phyloP scores from a whole-genome alignment of 1,140 invertebrate genomes.

The Subanguina moxae region DNA sequence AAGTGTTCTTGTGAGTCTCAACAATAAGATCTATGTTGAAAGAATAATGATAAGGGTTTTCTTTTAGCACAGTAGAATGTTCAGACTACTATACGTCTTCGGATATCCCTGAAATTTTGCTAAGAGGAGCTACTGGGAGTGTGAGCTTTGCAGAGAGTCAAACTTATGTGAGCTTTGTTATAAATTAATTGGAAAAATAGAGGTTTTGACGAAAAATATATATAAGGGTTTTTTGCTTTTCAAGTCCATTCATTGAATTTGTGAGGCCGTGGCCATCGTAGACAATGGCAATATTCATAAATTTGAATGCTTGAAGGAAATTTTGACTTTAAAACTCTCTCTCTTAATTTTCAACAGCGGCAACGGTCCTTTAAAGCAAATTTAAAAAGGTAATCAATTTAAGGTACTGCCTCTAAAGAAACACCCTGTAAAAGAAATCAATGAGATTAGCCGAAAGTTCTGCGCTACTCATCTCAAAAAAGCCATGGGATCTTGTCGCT shows the following conservation, averaged over 20 bases:
- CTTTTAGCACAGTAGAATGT: conserved; percentile 49
- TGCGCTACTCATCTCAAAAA: conserved; percentile 56
- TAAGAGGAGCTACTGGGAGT: conserved; percentile 47
- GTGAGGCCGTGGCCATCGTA: background rate
- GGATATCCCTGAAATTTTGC: conserved; percentile 51
- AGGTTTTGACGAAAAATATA: no score
- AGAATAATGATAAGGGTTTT: conserved; percentile 10
- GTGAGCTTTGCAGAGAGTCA: conserved; percentile 49
- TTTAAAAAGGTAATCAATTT: conserved; percentile 21
- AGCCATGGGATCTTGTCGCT: conserved; percentile 49
- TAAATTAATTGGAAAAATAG: no score
- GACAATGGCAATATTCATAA: background rate
- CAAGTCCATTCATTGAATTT: no score
- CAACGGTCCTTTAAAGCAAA: no score
- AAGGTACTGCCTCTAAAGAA: conserved; percentile 52
- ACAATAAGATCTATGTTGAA: background rate
- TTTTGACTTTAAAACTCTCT: no score
- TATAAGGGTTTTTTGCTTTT: no score
- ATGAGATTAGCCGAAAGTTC: conserved; percentile 51
- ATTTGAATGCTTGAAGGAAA: no score
- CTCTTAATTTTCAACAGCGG: no score
- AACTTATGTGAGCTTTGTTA: conserved; percentile 47
- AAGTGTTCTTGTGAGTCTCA: conserved; percentile 53
- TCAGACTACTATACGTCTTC: conserved; percentile 52
- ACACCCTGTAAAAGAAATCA: conserved; percentile 51